Conservation (phyloP, 2,888 invertebrate species). For the Tenthredo distinguenda region DNA sequence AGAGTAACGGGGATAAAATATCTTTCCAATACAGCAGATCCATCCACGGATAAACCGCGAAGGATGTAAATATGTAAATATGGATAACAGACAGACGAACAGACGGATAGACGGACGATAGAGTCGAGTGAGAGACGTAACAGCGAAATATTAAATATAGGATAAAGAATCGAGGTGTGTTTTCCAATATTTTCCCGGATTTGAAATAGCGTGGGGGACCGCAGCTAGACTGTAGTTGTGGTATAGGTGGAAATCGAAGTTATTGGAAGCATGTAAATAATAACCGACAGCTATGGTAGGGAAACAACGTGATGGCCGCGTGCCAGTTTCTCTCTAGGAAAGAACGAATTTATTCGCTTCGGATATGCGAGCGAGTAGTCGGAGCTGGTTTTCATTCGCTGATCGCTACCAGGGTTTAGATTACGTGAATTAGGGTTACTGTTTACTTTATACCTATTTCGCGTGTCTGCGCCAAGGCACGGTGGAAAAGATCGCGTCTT, state of each 20-base stretch:
- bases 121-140: neutral
- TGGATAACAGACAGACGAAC: neutral
- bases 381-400: neutral
- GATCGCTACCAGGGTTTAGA: neutral
- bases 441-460: constrained; percentile 25
- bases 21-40: neutral
- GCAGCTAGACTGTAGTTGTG: neutral
- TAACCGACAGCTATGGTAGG: constrained; percentile 34
- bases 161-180: constrained; percentile 21
- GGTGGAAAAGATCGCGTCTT: neutral
- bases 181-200: constrained; percentile 16
- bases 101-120: neutral
- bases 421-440: constrained; percentile 26
- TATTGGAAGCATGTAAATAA: constrained; percentile 42
- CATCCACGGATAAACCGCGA: neutral
- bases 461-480: constrained; percentile 8
- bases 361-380: neutral
- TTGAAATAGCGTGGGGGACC: constrained; percentile 4
- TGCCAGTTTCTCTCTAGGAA: constrained; percentile 38
- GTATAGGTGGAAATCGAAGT: constrained; percentile 25
- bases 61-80: neutral
- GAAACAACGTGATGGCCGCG: constrained; percentile 42
- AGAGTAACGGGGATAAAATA: neutral
- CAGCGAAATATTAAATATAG: neutral
- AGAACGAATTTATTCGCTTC: constrained; percentile 28